phyloP scores from a whole-genome alignment of 2,113 vertebrate species.

The Acanthisitta chloris region DNA sequence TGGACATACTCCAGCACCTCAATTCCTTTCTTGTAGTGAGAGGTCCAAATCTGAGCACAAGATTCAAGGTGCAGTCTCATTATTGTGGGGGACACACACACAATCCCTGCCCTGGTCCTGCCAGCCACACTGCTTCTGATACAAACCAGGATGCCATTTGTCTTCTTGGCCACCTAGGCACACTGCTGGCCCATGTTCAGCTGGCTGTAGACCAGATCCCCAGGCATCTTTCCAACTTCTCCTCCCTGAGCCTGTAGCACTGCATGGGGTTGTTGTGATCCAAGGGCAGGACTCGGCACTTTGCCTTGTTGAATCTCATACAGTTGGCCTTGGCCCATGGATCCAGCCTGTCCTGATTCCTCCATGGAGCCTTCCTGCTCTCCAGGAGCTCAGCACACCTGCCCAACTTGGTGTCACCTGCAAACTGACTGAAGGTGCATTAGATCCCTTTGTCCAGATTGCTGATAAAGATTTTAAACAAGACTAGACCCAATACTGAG shows the following conservation, averaged over 20 bases:
- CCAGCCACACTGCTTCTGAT: background rate
- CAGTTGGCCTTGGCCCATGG: background rate
- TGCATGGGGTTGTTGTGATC: background rate
- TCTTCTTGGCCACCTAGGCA: background rate
- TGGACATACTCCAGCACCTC: background rate
- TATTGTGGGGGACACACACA: accelerated
- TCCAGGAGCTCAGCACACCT: background rate
- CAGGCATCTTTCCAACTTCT: background rate
- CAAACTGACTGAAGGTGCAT: background rate
- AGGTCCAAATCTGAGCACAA: background rate
- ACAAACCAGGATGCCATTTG: background rate
- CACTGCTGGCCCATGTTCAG: background rate
- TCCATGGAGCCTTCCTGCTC: background rate
- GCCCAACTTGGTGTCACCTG: background rate
- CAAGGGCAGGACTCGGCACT: accelerated
- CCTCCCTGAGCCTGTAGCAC: background rate
- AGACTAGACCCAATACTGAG: background rate
- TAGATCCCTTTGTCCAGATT: background rate
- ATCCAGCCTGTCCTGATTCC: background rate
- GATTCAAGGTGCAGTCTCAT: background rate
- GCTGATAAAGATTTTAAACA: background rate
- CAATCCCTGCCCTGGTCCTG: background rate
- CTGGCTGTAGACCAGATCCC: no score
- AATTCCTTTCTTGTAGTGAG: background rate
- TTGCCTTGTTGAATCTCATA: background rate